Evolutionary conservation across 2,113 vertebrate species (phyloP), one percentile per base, ranked within the genome.

Genomic region (Hydropotes inermis): DNA sequence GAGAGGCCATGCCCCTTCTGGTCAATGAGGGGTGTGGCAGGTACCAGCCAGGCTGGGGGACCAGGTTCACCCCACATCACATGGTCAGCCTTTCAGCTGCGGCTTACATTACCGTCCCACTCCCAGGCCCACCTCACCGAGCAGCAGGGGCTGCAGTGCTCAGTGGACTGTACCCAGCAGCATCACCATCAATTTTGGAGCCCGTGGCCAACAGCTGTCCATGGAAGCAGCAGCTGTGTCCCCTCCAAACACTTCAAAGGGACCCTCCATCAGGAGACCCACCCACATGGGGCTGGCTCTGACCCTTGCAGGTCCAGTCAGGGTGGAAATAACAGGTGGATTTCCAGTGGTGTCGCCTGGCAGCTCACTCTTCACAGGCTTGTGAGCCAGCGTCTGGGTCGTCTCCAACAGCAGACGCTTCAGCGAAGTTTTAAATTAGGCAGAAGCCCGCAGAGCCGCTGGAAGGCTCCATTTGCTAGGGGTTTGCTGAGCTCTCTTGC

Each of bases 291-390:
- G 98, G 94, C 91, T 36, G 78, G 86, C 97, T 89, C 98, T 96
- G 94, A 57, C 90, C 97, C 7, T 95, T 8, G 84, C 78, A 64
- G 96, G 94, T 93, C 92, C 43, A 45, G 47, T 17, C 85, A 70
- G 97, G 27, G 92, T 61, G 47, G 14, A 92, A 94, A 87, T 83
- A 64, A 97, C 98, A 96, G 96, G 97, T 89, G 89, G 97, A 97
- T 98, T 98, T 98, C 98, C 98, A 97, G 98, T 52, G 97, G 97
- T 54, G 83, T 39, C 25, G 28, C 39, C 96, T 23, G 81, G 95
- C 33, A 17, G n/a, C 70, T 85, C 94, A 93, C 97, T 91, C 95
- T 45, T 27, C 70, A 81, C 36, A 78, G 33, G 81, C 58, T 95
- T 87, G 0, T 78, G 12, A 94, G 96, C 23, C 39, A 76, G 95